Base-by-base conservation (phyloP, 2,113 vertebrate species). In the Aplodontia rufa region DNA sequence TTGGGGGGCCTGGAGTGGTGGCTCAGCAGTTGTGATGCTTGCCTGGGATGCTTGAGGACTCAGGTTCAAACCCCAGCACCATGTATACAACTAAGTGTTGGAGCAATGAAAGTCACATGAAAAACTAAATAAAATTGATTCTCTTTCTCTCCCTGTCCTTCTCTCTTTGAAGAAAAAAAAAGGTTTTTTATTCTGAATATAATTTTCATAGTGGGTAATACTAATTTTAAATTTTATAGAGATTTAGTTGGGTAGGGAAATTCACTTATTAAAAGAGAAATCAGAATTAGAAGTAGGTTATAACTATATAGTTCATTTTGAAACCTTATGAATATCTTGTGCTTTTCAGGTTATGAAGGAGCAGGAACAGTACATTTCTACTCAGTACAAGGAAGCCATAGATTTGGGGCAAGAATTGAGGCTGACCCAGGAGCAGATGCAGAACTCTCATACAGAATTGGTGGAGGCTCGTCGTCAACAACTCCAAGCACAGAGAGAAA, bases 371-470 rank as follows among this genome's bases (percentile, higher is more conserved):
- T 96, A 97, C 62, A 97, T 98, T 90, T 97, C 97, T 53, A 96
- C 97, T 55, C 98, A 98, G 19, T 98, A 98, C 68, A 96, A 99
- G 98, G 98, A 98, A 60, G 89, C 96, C 0, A 87, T 98, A 93
- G 98, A 98, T 94, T 97, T 98, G 71, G 91, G 95, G 12, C 98
- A 98, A 94, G 98, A 99, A 96, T 95, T 99, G 93, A 97, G 92
- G 60, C 92, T 98, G 40, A 97, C 97, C 94, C 98, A 96, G 51
- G 98, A 99, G 92, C 97, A 98, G 93, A 96, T 98, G 91, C 98
- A 99, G 92, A 97, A 83, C 35, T 90, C 97, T 20, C 96, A 96
- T 1, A 35, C 97, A 66, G 98, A 99, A 51, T 96, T 99, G 72
- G 82, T 98, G 78, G 98, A 99, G 53, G 93, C 97, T 60, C 98